Conservation (phyloP, 2,113 vertebrate species). For the Eulemur rufifrons region DNA sequence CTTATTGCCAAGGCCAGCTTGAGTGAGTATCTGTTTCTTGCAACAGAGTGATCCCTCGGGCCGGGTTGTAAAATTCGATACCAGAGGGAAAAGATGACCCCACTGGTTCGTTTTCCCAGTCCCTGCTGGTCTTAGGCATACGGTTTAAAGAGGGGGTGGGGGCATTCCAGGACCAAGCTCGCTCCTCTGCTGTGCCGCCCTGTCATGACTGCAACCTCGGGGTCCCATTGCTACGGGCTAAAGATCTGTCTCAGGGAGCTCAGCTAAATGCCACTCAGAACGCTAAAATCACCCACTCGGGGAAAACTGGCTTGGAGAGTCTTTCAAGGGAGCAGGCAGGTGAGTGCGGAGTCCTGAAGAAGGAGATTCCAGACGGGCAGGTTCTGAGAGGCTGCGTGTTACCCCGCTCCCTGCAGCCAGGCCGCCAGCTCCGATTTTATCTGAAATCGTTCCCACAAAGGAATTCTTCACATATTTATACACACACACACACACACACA, state of each 20-base stretch:
- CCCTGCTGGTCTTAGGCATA: background rate
- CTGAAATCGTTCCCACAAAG: background rate
- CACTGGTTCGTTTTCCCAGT: background rate
- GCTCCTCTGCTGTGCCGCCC: no score
- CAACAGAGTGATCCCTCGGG: conserved; percentile 43
- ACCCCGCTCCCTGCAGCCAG: background rate
- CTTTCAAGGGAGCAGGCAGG: background rate
- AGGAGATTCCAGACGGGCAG: background rate
- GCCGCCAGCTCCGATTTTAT: background rate
- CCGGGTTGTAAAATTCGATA: conserved; percentile 52
- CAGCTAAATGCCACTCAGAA: background rate
- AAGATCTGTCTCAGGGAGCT: background rate
- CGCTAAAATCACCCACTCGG: background rate
- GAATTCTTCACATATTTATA: background rate
- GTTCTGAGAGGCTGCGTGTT: accelerated
- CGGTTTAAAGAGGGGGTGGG: background rate
- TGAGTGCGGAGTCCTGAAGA: background rate
- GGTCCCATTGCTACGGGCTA: background rate
- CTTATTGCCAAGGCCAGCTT: conserved; percentile 31
- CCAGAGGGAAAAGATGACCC: conserved; percentile 1
- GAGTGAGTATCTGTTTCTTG: conserved; percentile 42
- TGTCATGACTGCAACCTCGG: no score
- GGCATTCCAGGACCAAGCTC: background rate
- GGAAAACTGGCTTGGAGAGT: background rate
- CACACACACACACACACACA: background rate